Base-by-base conservation (phyloP, 2,113 vertebrate genomes). In the Neofelis nebulosa region DNA sequence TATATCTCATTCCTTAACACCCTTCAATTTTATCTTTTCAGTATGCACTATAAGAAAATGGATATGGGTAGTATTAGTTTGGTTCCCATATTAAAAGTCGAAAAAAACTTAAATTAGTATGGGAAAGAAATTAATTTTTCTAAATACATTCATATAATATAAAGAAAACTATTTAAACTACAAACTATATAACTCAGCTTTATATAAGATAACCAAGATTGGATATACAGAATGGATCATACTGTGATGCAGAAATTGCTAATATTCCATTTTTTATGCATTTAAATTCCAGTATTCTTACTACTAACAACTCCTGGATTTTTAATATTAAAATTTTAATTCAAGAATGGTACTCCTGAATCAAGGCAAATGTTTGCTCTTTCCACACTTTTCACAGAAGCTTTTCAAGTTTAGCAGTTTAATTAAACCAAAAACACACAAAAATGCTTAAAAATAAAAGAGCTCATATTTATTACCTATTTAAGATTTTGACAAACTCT, bases 131-230 rank as follows among this genome's bases (percentile, higher is more conserved):
- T 48, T 88, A 63, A 80, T 80, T 79, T 74, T 92, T 89, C 61
- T 92, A 82, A 86, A n/a, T 87, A 68, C 12, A 36, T 79, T 68
- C 29, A 82, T 45, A 29, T 25, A 69, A 45, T 50, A 85, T 73
- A 94, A 95, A 87, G 21, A 94, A 85, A 93, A 85, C 66, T 84
- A 89, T 57, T 94, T 88, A 89, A 85, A 45, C 11, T 84, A 63
- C 2, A 65, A 57, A 61, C 21, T 61, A 61, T 16, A 36, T 80
- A 69, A 92, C 19, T 45, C 0, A 1, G 63, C 52, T 94, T 97
- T 65, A 95, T 74, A 95, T 76, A 93, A 91, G 41, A 71, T 80
- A 91, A 85, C 3, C 21, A 96, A 89, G 27, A 94, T 57, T 13
- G 45, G 11, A 69, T 63, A 87, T 6, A 65, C 12, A 76, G 3